Evolutionary conservation across 2,113 vertebrate genomes (phyloP).

Genomic region (Blennius ocellaris): DNA sequence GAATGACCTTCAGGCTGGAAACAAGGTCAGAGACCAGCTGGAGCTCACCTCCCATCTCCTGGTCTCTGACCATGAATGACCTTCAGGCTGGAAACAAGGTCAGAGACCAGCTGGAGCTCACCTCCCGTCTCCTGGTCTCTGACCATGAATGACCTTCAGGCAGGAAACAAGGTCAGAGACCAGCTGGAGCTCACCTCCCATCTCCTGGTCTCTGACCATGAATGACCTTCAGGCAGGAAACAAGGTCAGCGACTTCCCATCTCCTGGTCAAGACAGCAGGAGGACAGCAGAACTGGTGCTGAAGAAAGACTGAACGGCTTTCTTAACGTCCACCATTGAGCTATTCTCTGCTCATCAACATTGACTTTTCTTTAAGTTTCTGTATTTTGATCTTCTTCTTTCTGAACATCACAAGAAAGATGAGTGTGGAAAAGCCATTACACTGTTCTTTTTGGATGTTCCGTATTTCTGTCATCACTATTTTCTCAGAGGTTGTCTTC

Average conservation of each 20-base stretch:
- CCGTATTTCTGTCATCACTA: no score
- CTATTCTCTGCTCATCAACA: no score
- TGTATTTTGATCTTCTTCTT: no score
- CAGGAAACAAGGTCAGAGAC: background rate
- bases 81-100: background rate
- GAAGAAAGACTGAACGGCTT: conserved; percentile 6
- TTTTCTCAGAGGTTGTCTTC: no score
- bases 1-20: background rate
- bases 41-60: background rate
- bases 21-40: no score
- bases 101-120: no score
- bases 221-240: background rate
- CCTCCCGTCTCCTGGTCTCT: background rate
- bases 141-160: background rate
- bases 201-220: background rate
- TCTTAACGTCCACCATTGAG: no score
- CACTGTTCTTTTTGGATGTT: no score
- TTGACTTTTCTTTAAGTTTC: no score
- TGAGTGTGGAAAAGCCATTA: no score
- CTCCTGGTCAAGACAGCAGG: background rate
- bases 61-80: background rate
- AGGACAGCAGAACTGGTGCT: conserved; percentile 13
- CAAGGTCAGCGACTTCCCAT: background rate
- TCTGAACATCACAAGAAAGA: no score
- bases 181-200: no score